Conservation (phyloP, 1,140 invertebrate species). For the Nixonia krombeini region DNA sequence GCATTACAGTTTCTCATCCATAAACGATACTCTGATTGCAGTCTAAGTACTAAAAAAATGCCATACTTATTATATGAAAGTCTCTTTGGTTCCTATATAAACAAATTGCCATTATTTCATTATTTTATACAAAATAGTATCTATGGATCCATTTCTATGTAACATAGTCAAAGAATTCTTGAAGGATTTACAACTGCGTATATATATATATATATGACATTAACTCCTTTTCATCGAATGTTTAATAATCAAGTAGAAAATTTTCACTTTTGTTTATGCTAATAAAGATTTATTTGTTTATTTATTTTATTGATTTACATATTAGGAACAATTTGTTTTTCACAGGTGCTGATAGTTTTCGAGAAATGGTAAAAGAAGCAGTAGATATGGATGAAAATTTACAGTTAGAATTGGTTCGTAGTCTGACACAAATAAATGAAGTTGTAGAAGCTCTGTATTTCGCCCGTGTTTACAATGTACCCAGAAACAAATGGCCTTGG, state of each 20-base stretch:
- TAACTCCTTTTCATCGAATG: too few species aligned
- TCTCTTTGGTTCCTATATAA: too few species aligned
- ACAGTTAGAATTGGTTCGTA: slow-evolving; percentile 72
- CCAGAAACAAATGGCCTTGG: slow-evolving; percentile 73
- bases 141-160: too few species aligned
- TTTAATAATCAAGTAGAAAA: too few species aligned
- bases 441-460: slow-evolving; percentile 75
- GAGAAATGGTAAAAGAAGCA: slow-evolving; percentile 79
- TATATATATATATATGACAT: too few species aligned
- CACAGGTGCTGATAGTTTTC: slow-evolving; percentile 74
- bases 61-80: too few species aligned
- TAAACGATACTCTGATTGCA: slow-evolving; percentile 76
- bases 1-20: slow-evolving; percentile 78
- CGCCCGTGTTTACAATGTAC: slow-evolving; percentile 74
- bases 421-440: slow-evolving; percentile 71
- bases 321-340: slow-evolving; percentile 11
- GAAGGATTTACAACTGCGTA: too few species aligned
- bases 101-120: too few species aligned
- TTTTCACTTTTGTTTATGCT: too few species aligned
- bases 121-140: too few species aligned
- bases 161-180: too few species aligned
- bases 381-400: slow-evolving; percentile 72
- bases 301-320: slow-evolving; percentile 10
- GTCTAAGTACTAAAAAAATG: slow-evolving; percentile 71
- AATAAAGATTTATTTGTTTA: slow-evolving; percentile 19